Conservation (phyloP, 2,888 invertebrate species). For the Brassicogethes aeneus region DNA sequence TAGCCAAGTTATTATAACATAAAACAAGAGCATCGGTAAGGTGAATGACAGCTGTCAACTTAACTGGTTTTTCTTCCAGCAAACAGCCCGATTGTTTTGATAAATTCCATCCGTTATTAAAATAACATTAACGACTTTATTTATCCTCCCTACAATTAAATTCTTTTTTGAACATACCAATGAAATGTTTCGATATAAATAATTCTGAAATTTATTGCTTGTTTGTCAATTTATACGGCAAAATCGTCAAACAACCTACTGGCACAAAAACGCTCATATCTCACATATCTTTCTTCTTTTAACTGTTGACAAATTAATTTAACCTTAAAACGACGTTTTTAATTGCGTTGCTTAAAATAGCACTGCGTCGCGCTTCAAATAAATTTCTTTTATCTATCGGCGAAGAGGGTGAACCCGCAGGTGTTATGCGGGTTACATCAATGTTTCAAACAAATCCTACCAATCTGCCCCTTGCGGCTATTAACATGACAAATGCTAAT, state of each 20-base stretch:
- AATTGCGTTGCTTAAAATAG: too few species aligned
- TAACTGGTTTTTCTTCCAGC: neutral
- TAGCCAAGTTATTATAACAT: slow-evolving; percentile 3
- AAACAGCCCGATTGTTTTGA: neutral
- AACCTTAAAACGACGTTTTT: too few species aligned
- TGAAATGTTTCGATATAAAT: neutral
- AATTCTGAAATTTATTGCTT: neutral
- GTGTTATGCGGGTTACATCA: slow-evolving; percentile 30
- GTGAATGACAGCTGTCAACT: slow-evolving; percentile 2
- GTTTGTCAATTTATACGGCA: neutral
- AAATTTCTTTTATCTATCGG: too few species aligned
- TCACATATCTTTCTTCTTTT: too few species aligned
- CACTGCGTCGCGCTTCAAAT: too few species aligned
- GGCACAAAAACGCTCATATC: too few species aligned
- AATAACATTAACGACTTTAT: slow-evolving; percentile 1
- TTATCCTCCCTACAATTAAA: neutral
- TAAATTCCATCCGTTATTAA: slow-evolving; percentile 2
- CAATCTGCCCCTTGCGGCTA: slow-evolving; percentile 39
- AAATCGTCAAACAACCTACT: too few species aligned
- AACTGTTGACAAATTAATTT: too few species aligned
- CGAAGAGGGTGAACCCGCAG: slow-evolving; percentile 22
- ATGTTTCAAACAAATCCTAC: slow-evolving; percentile 34
- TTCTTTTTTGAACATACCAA: neutral
- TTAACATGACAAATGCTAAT: slow-evolving; percentile 44
- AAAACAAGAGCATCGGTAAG: slow-evolving; percentile 1